Base-by-base conservation (phyloP, 2,113 vertebrate species). In the Toxotes chatareus region DNA sequence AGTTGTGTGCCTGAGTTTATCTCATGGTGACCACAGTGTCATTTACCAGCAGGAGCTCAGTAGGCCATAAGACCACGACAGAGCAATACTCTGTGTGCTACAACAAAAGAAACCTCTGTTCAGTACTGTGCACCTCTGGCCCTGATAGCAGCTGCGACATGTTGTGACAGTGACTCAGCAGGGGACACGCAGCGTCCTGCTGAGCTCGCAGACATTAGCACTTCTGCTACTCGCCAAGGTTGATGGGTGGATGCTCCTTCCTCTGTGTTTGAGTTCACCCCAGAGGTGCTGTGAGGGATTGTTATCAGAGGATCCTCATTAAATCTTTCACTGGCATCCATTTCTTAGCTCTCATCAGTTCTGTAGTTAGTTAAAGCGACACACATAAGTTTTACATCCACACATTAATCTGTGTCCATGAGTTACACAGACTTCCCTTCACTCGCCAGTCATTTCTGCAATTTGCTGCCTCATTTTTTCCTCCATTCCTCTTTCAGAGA, bases 401-500 rank as follows among this genome's bases (percentile, higher is more conserved):
- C 40, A 36, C 38, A 74, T 83, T 49, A 74, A 51, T 83, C 76
- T 13, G 36, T 17, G 51, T n/a, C 61, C 13, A 55, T 14, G 64
- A 73, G 70, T 23, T 51, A 4, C 47, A 57, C 67, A 5, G 67
- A 46, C 69, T 31, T 65, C 1, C 2, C n/a, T 60, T 80, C n/a
- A 16, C 55, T 59, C 65, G 46, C 38, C 63, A 74, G 51, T 84
- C 49, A 47, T 59, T 49, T 42, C 65, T 59, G 49, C 34, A n/a
- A 16, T 65, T 68, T 31, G 57, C 73, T 12, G 69, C 77, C 73
- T 84, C 70, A 59, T 84, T 84, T 81, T 55, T 73, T 46, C 42
- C 66, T 68, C 76, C 74, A 47, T 84, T 71, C 55, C 49, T 82
- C 60, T 57, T 76, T 70, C 75, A 49, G 80, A 31, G 31, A 21